Conservation (phyloP, 2,888 invertebrate species). For the Cryptus viduatorius region DNA sequence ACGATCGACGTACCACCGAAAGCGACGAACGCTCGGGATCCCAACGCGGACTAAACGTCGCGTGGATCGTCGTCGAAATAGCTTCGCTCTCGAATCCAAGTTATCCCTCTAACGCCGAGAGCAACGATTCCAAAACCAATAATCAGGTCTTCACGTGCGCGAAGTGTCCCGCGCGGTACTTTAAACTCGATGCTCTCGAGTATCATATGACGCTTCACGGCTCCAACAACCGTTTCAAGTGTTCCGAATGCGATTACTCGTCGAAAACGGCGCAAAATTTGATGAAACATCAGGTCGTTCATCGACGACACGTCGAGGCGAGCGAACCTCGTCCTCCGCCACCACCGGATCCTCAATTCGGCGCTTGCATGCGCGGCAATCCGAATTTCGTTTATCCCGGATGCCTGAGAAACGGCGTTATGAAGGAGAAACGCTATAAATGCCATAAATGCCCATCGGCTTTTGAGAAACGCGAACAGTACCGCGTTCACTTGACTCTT, state of each 20-base stretch:
- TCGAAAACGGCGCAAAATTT: slow-evolving; percentile 90
- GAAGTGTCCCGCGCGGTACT: slow-evolving; percentile 91
- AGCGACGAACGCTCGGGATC: slow-evolving; percentile 24
- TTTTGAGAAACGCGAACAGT: slow-evolving; percentile 94
- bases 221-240: slow-evolving; percentile 88
- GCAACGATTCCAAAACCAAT: slow-evolving; percentile 68
- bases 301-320: slow-evolving; percentile 78
- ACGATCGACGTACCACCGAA: slow-evolving; percentile 66
- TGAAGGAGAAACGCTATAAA: slow-evolving; percentile 92
- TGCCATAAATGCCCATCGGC: slow-evolving; percentile 95
- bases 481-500: slow-evolving; percentile 92
- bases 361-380: slow-evolving; percentile 90
- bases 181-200: slow-evolving; percentile 89
- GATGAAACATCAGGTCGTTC: slow-evolving; percentile 88
- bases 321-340: slow-evolving; percentile 77
- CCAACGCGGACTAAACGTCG: slow-evolving; percentile 67
- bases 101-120: slow-evolving; percentile 7
- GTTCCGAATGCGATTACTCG: slow-evolving; percentile 90
- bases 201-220: slow-evolving; percentile 90
- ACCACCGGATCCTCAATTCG: slow-evolving; percentile 89
- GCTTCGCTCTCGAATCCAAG: slow-evolving; percentile 37
- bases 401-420: slow-evolving; percentile 90
- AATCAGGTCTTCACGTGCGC: slow-evolving; percentile 86
- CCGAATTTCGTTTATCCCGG: slow-evolving; percentile 92
- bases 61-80: slow-evolving; percentile 81